Conservation (phyloP, 2,888 invertebrate genomes). For the Mythimna lalbum region DNA sequence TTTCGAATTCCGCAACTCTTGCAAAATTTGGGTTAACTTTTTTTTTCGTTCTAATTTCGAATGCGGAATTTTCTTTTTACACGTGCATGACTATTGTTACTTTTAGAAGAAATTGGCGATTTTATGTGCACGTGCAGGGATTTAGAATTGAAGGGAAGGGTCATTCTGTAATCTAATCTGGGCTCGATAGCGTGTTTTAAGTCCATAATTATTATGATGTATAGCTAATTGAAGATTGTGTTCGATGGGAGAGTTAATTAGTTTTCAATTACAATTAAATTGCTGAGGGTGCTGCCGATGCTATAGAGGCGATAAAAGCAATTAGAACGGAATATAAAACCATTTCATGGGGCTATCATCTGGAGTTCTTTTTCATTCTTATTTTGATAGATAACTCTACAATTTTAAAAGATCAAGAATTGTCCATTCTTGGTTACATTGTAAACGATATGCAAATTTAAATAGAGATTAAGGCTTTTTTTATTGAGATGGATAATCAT, state of each 20-base stretch:
- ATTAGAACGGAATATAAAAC: slow-evolving; percentile 73
- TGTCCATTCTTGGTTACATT: not conserved
- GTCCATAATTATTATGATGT: slow-evolving; percentile 72
- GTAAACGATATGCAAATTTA: not conserved
- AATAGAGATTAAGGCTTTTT: no score
- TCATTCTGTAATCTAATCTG: slow-evolving; percentile 63
- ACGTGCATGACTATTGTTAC: slow-evolving; percentile 72
- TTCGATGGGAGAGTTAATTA: slow-evolving; percentile 73
- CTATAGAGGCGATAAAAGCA: slow-evolving; percentile 72
- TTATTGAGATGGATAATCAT: no score
- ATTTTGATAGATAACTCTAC: slow-evolving; percentile 9
- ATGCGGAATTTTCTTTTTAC: slow-evolving; percentile 70
- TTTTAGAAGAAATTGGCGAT: slow-evolving; percentile 55
- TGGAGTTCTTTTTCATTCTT: slow-evolving; percentile 57
- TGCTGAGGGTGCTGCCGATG: slow-evolving; percentile 70
- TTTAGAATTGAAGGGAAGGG: slow-evolving; percentile 64
- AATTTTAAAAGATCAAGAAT: not conserved
- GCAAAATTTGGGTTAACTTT: slow-evolving; percentile 88
- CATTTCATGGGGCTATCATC: slow-evolving; percentile 70
- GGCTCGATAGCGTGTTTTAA: slow-evolving; percentile 61
- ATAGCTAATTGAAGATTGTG: slow-evolving; percentile 77
- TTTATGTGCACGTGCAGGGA: slow-evolving; percentile 69
- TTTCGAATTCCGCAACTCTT: slow-evolving; percentile 90
- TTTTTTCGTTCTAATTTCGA: slow-evolving; percentile 76
- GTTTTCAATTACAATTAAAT: slow-evolving; percentile 81